Evolutionary conservation across 2,113 vertebrate genomes (phyloP).

Genomic region (Gobius niger): DNA sequence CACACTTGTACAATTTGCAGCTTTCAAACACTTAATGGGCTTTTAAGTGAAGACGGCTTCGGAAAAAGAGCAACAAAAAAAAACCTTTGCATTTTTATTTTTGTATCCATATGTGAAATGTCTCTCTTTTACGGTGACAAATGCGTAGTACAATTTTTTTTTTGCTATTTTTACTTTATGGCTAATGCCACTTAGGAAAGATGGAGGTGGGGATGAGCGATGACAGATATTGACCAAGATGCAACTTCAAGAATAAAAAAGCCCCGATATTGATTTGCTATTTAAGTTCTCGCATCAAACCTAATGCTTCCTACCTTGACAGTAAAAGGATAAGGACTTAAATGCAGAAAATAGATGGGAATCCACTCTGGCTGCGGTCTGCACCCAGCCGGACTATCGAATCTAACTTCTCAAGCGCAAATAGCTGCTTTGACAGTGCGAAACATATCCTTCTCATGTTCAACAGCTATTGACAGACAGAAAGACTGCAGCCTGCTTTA

Average conservation of each 20-base stretch:
- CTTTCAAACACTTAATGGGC: constrained; percentile 50
- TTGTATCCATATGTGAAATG: constrained; percentile 12
- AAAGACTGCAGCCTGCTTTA: constrained; percentile 17
- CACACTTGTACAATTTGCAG: constrained; percentile 45
- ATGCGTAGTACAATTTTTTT: constrained; percentile 26
- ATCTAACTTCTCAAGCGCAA: constrained; percentile 55
- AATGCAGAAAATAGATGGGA: constrained; percentile 46
- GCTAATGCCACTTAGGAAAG: constrained; percentile 25
- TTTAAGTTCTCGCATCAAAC: constrained; percentile 55
- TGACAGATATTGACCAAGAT: constrained; percentile 53
- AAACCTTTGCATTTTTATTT: constrained; percentile 35
- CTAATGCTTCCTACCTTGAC: constrained; percentile 54
- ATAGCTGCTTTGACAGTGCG: constrained; percentile 58
- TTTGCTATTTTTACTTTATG: constrained; percentile 17
- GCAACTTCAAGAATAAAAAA: constrained; percentile 56
- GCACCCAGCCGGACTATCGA: constrained; percentile 42
- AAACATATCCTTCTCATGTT: constrained; percentile 54
- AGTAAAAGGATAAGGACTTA: constrained; percentile 48
- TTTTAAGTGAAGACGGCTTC: constrained; percentile 53
- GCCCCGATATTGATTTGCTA: constrained; percentile 60
- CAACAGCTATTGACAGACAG: constrained; percentile 51
- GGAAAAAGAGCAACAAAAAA: constrained; percentile 1
- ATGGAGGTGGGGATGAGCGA: constrained; percentile 48
- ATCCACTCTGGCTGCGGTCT: constrained; percentile 45
- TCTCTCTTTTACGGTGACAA: constrained; percentile 19